Evolutionary conservation across 2,797 vertebrate genomes (phyloP).

Genomic region (Basileuterus tristriatus): DNA sequence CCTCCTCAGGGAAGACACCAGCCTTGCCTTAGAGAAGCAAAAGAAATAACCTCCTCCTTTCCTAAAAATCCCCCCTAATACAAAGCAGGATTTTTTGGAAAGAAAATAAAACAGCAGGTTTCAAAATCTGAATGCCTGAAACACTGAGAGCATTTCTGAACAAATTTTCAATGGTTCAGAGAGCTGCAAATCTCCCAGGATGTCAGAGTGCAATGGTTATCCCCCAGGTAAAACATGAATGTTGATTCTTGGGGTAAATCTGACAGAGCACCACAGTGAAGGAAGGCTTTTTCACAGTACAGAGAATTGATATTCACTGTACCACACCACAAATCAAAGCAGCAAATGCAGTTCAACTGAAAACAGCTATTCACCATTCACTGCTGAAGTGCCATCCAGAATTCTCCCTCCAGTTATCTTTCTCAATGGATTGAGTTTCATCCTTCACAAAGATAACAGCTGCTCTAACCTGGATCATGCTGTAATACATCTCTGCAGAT

Average conservation of each 20-base stretch:
- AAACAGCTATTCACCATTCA: not conserved
- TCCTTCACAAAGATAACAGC: not conserved
- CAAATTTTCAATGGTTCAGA: not conserved
- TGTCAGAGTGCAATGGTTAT: not conserved
- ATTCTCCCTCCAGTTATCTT: not conserved
- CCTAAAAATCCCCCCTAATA: not conserved
- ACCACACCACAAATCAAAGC: not conserved
- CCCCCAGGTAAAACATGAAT: not conserved
- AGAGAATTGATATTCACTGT: not conserved
- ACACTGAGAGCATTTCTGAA: not conserved
- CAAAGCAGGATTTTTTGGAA: not conserved
- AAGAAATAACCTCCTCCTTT: not conserved
- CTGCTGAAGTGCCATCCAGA: not conserved
- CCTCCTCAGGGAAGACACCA: not conserved
- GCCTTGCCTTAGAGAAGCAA: not conserved
- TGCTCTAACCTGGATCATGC: not conserved
- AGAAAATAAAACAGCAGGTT: not conserved
- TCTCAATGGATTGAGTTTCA: not conserved
- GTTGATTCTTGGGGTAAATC: not conserved
- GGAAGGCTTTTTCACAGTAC: not conserved
- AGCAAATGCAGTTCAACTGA: not conserved
- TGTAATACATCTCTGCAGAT: not conserved
- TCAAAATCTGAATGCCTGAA: not conserved
- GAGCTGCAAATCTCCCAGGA: not conserved
- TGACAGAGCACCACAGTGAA: not conserved